phyloP scores from a whole-genome alignment of 2,797 vertebrate species.

The Eidolon dupreanum region DNA sequence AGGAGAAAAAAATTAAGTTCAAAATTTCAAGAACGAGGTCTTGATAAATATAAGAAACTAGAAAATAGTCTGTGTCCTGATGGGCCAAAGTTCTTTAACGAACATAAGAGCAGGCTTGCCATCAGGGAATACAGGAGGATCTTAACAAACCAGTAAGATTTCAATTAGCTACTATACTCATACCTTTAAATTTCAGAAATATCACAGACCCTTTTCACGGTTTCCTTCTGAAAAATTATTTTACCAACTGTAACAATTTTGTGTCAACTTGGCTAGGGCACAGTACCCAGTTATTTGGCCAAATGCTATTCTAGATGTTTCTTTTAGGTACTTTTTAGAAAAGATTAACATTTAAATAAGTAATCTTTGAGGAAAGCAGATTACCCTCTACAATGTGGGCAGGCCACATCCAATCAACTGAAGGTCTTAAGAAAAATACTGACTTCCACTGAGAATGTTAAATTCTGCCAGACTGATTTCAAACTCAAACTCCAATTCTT shows the following conservation, averaged over 20 bases:
- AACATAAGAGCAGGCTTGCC: not conserved
- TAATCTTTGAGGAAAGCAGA: not conserved
- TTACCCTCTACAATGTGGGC: not conserved
- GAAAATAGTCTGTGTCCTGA: not conserved
- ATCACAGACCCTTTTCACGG: not conserved
- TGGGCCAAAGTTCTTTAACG: not conserved
- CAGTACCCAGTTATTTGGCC: not conserved
- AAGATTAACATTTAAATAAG: not conserved
- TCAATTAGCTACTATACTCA: not conserved
- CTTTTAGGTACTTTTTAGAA: not conserved
- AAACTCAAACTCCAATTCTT: not conserved
- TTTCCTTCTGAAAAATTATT: conserved; percentile 13
- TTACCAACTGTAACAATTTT: conserved; percentile 5
- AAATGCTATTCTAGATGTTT: not conserved
- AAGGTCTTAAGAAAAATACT: not conserved
- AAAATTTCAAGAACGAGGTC: not conserved
- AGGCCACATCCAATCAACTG: not conserved
- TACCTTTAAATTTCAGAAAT: not conserved
- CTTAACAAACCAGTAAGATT: not conserved
- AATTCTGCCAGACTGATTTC: not conserved
- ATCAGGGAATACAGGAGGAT: not conserved
- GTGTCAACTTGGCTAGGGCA: not conserved
- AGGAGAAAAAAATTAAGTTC: not conserved
- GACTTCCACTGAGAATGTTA: not conserved
- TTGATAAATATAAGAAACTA: not conserved